phyloP scores from a whole-genome alignment of 2,113 vertebrate genomes.

The Chrysemys picta region DNA sequence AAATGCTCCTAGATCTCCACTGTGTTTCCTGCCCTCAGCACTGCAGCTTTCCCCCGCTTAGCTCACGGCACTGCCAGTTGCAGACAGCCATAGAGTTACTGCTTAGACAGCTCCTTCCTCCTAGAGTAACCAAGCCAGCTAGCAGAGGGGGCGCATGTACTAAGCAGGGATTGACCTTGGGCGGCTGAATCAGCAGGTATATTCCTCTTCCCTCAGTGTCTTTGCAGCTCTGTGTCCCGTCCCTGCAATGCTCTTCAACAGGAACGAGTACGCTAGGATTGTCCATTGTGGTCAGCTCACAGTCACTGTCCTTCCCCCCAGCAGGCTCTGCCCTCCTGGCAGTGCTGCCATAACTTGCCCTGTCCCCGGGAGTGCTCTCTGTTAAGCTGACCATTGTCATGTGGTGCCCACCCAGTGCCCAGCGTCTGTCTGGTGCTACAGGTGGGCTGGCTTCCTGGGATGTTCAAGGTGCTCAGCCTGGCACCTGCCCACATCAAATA shows the following conservation, averaged over 20 bases:
- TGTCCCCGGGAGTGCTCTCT: no score
- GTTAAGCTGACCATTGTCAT: no score
- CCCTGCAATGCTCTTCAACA: background rate
- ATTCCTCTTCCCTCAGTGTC: background rate
- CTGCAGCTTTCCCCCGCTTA: background rate
- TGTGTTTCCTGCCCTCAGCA: background rate
- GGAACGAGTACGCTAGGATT: no score
- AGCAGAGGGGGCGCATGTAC: background rate
- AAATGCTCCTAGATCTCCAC: no score
- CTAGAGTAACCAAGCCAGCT: background rate
- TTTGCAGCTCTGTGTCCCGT: background rate
- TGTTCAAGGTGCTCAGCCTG: background rate
- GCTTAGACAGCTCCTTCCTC: background rate
- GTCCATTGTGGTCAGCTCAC: background rate
- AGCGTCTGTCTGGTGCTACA: background rate
- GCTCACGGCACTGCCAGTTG: background rate
- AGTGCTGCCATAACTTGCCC: no score
- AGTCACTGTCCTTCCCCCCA: no score
- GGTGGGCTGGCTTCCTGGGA: background rate
- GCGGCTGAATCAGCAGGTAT: background rate
- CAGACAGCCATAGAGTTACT: rapidly evolving
- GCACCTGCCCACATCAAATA: background rate
- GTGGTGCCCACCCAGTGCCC: no score
- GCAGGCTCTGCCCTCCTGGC: no score
- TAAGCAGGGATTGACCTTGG: background rate